Percentiles rank a stretch among this genome's conserved stretches.
Evolutionary conservation across 2,888 invertebrate species (phyloP).

Genomic region (Xylota sylvarum): DNA sequence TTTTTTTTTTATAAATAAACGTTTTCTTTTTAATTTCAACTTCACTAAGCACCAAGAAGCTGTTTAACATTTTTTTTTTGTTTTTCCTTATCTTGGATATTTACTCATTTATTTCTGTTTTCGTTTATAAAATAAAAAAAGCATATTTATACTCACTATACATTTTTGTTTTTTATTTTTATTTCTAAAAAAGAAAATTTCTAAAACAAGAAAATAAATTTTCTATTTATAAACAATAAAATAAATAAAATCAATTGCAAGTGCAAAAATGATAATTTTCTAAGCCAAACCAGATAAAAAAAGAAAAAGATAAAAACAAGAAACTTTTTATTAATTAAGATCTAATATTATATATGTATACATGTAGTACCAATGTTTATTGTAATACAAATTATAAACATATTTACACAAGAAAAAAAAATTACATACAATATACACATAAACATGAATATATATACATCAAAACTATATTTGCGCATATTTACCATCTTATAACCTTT

Average conservation of each 20-base stretch:
- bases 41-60: constrained; percentile 68
- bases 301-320: constrained; percentile 4
- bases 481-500: constrained; percentile 46
- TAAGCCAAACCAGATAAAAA: constrained; percentile 21
- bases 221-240: constrained; percentile 7
- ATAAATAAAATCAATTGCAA: constrained; percentile 28
- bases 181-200: constrained; percentile 1
- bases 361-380: constrained; percentile 66
- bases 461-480: constrained; percentile 50
- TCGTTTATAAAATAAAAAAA: constrained; percentile 14
- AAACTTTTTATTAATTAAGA: constrained; percentile 51
- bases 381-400: constrained; percentile 64
- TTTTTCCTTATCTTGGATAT: constrained; percentile 21
- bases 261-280: constrained; percentile 46
- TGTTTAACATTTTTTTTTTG: constrained; percentile 58
- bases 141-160: constrained; percentile 31
- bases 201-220: not conserved
- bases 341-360: constrained; percentile 66
- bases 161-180: constrained; percentile 2
- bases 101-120: constrained; percentile 37
- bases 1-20: constrained; percentile 24
- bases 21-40: constrained; percentile 19
- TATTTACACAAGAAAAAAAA: constrained; percentile 55
- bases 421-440: constrained; percentile 46
- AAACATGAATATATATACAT: constrained; percentile 35